Percentiles rank a stretch among this genome's conserved stretches.
phyloP scores from a whole-genome alignment of 2,113 vertebrate species.

The Progne subis region DNA sequence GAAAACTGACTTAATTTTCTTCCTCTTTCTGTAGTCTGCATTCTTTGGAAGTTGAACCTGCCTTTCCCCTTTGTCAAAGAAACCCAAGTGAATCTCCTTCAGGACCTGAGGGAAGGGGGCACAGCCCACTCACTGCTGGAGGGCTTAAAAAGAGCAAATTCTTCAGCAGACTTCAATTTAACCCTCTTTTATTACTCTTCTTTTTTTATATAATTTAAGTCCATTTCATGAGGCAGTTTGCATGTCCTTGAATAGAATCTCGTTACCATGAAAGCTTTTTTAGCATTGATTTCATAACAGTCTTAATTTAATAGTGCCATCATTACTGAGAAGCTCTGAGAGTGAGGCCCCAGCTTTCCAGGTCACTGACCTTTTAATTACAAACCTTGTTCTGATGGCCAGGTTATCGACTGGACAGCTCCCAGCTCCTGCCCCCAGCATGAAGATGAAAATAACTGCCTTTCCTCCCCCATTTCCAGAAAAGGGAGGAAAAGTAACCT shows the following conservation, averaged over 20 bases:
- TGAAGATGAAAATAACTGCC: constrained; percentile 73
- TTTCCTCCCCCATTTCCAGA: constrained; percentile 72
- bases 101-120: constrained; percentile 16
- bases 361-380: constrained; percentile 91
- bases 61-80: constrained; percentile 30
- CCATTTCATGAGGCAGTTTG: constrained; percentile 77
- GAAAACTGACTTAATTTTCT: not conserved
- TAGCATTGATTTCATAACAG: constrained; percentile 89
- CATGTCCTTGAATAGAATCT: constrained; percentile 84
- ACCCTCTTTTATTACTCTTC: constrained; percentile 75
- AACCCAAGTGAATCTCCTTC: constrained; percentile 29
- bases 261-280: constrained; percentile 87
- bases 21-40: not conserved
- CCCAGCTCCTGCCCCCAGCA: constrained; percentile 76
- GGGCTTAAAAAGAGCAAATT: constrained; percentile 61
- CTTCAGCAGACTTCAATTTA: constrained; percentile 70
- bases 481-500: constrained; percentile 75
- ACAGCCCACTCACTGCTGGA: not conserved
- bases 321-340: constrained; percentile 82
- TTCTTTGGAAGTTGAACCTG: constrained; percentile 15
- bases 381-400: constrained; percentile 85
- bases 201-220: constrained; percentile 76
- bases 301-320: constrained; percentile 86
- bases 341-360: constrained; percentile 82
- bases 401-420: constrained; percentile 85